phyloP scores from a whole-genome alignment of 2,797 vertebrate species.

The Rhinichthys osculus region DNA sequence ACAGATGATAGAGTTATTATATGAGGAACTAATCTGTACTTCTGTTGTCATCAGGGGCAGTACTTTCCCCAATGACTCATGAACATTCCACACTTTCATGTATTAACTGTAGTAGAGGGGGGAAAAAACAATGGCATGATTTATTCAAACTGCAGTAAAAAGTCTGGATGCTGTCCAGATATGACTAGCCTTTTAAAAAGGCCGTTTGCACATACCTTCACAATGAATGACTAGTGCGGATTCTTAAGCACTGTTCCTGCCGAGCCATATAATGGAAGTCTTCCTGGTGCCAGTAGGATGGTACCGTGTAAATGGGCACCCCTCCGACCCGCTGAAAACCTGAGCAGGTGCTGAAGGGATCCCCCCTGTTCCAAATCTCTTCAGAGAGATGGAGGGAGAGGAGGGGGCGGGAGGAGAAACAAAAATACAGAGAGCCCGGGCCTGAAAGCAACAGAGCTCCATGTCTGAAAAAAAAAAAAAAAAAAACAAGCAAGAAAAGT shows the following conservation, averaged over 20 bases:
- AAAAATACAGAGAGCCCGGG: slow-evolving; percentile 14
- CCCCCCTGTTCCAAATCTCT: slow-evolving; percentile 60
- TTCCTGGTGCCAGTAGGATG: slow-evolving; percentile 70
- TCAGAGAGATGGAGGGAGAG: slow-evolving; percentile 52
- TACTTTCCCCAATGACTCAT: slow-evolving; percentile 42
- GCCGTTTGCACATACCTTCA: slow-evolving; percentile 68
- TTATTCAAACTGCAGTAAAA: slow-evolving; percentile 59
- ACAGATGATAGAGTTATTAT: neutral
- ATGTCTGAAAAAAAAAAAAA: slow-evolving; percentile 53
- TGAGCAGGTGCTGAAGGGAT: slow-evolving; percentile 69
- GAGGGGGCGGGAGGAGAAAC: neutral
- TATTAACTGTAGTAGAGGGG: slow-evolving; percentile 40
- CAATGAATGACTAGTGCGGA: slow-evolving; percentile 70
- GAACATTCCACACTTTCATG: slow-evolving; percentile 51
- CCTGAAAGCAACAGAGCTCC: slow-evolving; percentile 63
- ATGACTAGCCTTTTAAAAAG: slow-evolving; percentile 59
- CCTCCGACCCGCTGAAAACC: slow-evolving; percentile 69
- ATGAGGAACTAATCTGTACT: neutral
- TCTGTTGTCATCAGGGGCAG: slow-evolving; percentile 12
- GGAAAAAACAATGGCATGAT: slow-evolving; percentile 60
- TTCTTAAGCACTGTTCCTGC: slow-evolving; percentile 71
- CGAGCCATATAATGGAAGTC: slow-evolving; percentile 70
- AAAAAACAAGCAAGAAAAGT: slow-evolving; percentile 53
- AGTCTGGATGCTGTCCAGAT: slow-evolving; percentile 63
- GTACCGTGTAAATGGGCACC: slow-evolving; percentile 74